phyloP scores from a whole-genome alignment of 1,140 invertebrate species.

The Parasteatoda tepidariorum region DNA sequence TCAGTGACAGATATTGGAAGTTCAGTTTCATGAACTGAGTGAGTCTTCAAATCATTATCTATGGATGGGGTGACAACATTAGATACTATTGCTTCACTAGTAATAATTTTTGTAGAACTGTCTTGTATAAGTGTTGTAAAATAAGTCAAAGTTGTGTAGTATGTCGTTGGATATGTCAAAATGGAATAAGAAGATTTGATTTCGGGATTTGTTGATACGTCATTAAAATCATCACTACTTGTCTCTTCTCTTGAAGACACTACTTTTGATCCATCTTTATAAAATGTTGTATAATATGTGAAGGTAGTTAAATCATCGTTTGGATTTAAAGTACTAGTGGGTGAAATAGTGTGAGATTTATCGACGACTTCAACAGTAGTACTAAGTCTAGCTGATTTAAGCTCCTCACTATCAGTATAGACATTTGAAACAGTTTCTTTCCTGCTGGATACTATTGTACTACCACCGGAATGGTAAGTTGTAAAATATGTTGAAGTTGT shows the following conservation, averaged over 20 bases:
- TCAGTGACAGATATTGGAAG: background rate
- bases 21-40: background rate
- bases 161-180: conserved; percentile 70
- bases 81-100: conserved; percentile 79
- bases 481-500: conserved; percentile 95
- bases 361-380: conserved; percentile 30
- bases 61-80: conserved; percentile 25
- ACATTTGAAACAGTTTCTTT: conserved; percentile 49
- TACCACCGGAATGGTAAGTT: conserved; percentile 87
- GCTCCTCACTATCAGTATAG: conserved; percentile 44
- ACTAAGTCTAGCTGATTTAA: conserved; percentile 38
- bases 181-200: conserved; percentile 10
- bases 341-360: conserved; percentile 3
- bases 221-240: conserved; percentile 76
- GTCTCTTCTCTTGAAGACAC: conserved; percentile 88
- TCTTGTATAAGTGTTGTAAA: conserved; percentile 87
- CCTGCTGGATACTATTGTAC: conserved; percentile 75
- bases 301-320: conserved; percentile 28
- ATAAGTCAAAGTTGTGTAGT: conserved; percentile 82
- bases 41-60: background rate
- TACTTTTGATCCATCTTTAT: conserved; percentile 75
- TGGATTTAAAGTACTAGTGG: conserved; percentile 10
- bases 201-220: conserved; percentile 1
- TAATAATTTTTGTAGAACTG: conserved; percentile 80
- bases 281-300: conserved; percentile 81